Evolutionary conservation across 2,797 vertebrate species (phyloP), one percentile per base, ranked within the genome.

Genomic region (Telmatherina bonti): DNA sequence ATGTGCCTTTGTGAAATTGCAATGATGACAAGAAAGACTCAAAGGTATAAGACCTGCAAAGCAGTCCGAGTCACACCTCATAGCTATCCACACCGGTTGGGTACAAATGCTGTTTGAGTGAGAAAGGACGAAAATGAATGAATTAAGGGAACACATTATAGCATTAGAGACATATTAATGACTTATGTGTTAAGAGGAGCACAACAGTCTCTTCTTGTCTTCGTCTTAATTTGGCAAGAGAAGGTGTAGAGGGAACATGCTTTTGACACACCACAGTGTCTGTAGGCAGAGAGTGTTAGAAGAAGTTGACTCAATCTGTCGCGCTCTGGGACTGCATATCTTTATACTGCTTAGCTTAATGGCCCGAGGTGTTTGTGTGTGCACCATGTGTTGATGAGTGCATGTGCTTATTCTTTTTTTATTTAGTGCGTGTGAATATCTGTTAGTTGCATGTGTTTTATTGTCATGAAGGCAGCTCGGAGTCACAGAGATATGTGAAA

Each of bases 281-380:
- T 83, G 82, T 86, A 92, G 85, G 88, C 88, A 89, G 73, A 84
- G 75, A 91, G 89, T 85, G 88, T 90, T 89, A 89, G 72, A 80
- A 76, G 84, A 89, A 89, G 83, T 92, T 89, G 85, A 89, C 89
- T 91, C 91, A 91, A 92, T 92, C 91, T 92, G 92, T 92, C 89
- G 85, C 76, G 81, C 91, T 90, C 74, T 74, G 83, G 88, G 87
- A 85, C 85, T 54, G 68, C 78, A 74, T 83, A 72, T 80, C 76
- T 62, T 89, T 78, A 81, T 88, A 67, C 81, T 53, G 74, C 79
- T 82, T 75, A 82, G 85, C 72, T 79, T 88, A 85, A 89, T 86
- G 86, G 76, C 79, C 79, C 13, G 41, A 86, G 72, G 88, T 87
- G 83, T 84, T 55, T 45, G 74, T 82, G 73, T 79, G 74, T 74